A percentile compares a stretch with the other conserved stretches of the same genome.
Evolutionary conservation across 2,797 vertebrate genomes (phyloP).

Genomic region (Orientallactaga sibirica): DNA sequence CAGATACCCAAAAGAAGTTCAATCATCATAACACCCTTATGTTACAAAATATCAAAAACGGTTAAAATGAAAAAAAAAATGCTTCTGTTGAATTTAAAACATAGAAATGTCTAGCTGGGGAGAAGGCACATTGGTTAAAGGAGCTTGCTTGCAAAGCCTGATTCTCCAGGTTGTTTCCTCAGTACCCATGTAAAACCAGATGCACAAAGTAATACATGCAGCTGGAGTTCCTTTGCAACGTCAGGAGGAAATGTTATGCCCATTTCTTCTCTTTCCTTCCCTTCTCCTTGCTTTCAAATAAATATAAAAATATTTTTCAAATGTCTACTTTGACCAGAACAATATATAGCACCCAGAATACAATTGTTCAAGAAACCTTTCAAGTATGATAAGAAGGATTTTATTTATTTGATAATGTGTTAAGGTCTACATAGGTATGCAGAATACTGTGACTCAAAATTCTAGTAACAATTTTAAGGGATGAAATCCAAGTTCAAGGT

Average conservation of each 20-base stretch:
- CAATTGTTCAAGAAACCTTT: neutral
- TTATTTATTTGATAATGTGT: conserved; percentile 14
- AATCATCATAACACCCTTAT: neutral
- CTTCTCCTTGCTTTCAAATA: too few species aligned
- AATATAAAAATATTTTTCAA: neutral
- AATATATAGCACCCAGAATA: neutral
- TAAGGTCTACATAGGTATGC: neutral
- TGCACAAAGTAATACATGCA: too few species aligned
- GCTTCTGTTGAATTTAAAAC: neutral
- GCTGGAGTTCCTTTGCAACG: too few species aligned
- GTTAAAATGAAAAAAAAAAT: neutral
- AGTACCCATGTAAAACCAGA: too few species aligned
- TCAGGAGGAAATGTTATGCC: too few species aligned
- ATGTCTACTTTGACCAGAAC: neutral
- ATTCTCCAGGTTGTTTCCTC: too few species aligned
- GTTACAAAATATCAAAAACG: neutral
- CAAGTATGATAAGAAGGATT: neutral
- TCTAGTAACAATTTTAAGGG: neutral
- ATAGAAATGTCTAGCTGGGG: neutral
- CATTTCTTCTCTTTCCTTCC: too few species aligned
- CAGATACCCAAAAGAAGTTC: neutral
- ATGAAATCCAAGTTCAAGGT: neutral
- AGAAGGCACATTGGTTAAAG: too few species aligned
- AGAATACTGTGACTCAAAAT: neutral
- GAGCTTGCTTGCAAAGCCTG: too few species aligned